Evolutionary conservation across 2,888 invertebrate species (phyloP).

Genomic region (Ochlodes sylvanus): DNA sequence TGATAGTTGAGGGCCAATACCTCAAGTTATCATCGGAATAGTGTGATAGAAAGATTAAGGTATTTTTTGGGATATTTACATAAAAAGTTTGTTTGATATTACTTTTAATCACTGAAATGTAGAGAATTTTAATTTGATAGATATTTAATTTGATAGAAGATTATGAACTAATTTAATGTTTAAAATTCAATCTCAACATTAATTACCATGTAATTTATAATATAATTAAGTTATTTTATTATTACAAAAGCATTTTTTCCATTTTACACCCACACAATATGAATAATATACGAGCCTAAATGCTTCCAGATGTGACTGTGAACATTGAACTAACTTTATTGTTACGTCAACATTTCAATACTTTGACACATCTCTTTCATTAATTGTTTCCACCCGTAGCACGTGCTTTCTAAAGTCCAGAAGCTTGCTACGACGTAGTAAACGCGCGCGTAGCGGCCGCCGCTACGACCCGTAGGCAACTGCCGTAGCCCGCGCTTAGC

Average conservation of each 20-base stretch:
- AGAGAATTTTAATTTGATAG: no score
- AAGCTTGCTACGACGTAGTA: constrained; percentile 56
- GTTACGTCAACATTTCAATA: background rate
- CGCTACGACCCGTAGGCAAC: constrained; percentile 75
- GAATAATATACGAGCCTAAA: no score
- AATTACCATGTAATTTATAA: no score
- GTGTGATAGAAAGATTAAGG: no score
- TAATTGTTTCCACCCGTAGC: constrained; percentile 39
- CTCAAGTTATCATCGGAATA: no score
- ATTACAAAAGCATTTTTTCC: background rate
- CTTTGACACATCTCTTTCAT: background rate
- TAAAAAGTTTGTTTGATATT: constrained; percentile 12
- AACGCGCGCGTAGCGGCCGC: constrained; percentile 61
- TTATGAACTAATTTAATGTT: no score
- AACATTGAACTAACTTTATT: background rate
- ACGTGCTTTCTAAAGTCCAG: constrained; percentile 53
- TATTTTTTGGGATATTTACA: background rate
- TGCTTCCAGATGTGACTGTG: no score
- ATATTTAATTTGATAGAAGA: no score
- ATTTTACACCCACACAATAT: constrained; percentile 3
- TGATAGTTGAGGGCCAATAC: no score
- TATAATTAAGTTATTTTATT: no score
- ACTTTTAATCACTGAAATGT: constrained; percentile 9
- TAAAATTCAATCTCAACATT: background rate
- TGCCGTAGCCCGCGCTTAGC: constrained; percentile 62